Conservation (phyloP, 1,140 invertebrate species). For the Galleria mellonella region DNA sequence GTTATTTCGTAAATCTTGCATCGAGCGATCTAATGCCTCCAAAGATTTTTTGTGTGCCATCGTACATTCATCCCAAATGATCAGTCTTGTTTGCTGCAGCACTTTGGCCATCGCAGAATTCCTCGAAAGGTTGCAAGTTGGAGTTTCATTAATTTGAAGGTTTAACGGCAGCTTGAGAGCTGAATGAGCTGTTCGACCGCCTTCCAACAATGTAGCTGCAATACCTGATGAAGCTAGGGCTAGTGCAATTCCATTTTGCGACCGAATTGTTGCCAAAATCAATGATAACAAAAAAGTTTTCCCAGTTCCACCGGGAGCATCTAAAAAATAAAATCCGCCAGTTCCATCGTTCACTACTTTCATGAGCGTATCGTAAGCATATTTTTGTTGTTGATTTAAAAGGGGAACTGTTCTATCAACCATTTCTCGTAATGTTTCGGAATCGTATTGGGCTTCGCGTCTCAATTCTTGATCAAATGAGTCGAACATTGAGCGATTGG, state of each 20-base stretch:
- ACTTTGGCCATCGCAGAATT: slow-evolving; percentile 49
- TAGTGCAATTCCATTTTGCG: slow-evolving; percentile 38
- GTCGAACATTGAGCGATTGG: slow-evolving; percentile 16
- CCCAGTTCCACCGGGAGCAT: slow-evolving; percentile 42
- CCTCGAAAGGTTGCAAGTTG: slow-evolving; percentile 55
- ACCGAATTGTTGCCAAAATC: slow-evolving; percentile 33
- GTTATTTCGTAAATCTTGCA: slow-evolving; percentile 42
- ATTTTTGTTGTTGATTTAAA: slow-evolving; percentile 36
- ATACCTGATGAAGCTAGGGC: slow-evolving; percentile 73
- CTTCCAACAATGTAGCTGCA: slow-evolving; percentile 68
- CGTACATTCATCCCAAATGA: slow-evolving; percentile 40
- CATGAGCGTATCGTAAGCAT: slow-evolving; percentile 47
- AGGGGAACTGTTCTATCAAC: slow-evolving; percentile 29
- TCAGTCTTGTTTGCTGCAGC: slow-evolving; percentile 57
- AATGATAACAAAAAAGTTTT: slow-evolving; percentile 43
- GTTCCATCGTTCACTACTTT: slow-evolving; percentile 24
- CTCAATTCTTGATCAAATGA: slow-evolving; percentile 33
- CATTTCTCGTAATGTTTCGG: slow-evolving; percentile 16
- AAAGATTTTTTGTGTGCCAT: slow-evolving; percentile 45
- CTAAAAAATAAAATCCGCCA: slow-evolving; percentile 43
- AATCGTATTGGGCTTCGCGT: slow-evolving; percentile 38
- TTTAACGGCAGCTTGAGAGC: slow-evolving; percentile 11
- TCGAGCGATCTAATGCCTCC: slow-evolving; percentile 46
- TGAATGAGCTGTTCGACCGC: slow-evolving; percentile 69
- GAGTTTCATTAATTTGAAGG: neutral